A percentile compares a stretch with the other conserved stretches of the same genome.
Evolutionary conservation across 30 jellyfish, hydroid and myxozoan genomes (phyloP).

Genomic region (Chrysaora quinquecirrha): DNA sequence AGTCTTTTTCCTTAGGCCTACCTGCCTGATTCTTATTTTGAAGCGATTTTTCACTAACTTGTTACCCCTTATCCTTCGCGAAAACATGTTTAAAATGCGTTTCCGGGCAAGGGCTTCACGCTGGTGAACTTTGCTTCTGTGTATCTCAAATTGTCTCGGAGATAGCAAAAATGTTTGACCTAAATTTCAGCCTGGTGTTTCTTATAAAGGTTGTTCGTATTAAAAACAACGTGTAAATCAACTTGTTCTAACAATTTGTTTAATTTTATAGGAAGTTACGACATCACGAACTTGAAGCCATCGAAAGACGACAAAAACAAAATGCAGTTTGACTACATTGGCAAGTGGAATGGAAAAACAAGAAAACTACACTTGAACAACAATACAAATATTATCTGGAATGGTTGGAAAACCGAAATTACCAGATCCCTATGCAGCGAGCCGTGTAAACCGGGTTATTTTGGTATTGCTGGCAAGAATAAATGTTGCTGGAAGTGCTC

Average conservation of each 20-base stretch:
- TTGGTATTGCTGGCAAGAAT: conserved; percentile 62
- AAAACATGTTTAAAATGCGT: too few species aligned
- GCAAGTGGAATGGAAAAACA: conserved; percentile 68
- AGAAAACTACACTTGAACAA: conserved; percentile 28
- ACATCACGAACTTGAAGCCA: conserved; percentile 45
- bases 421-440: conserved; percentile 69
- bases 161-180: too few species aligned
- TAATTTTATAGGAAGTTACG: conserved; percentile 52
- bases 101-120: too few species aligned
- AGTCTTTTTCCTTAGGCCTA: too few species aligned
- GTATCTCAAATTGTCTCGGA: too few species aligned
- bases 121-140: too few species aligned
- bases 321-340: conserved; percentile 53
- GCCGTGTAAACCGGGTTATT: conserved; percentile 88
- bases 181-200: too few species aligned
- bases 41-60: too few species aligned
- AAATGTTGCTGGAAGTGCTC: conserved; percentile 93
- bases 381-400: conserved; percentile 24
- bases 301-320: neutral
- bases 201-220: too few species aligned
- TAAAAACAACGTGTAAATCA: too few species aligned
- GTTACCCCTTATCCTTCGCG: too few species aligned
- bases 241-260: too few species aligned
- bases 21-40: neutral
- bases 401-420: conserved; percentile 58